A percentile compares a stretch with the other conserved stretches of the same genome.
These are phyloP conservation scores for Dermochelys coriacea DNA, from an alignment of 2,797 vertebrate species.

Conservation along the genomic window DNA sequence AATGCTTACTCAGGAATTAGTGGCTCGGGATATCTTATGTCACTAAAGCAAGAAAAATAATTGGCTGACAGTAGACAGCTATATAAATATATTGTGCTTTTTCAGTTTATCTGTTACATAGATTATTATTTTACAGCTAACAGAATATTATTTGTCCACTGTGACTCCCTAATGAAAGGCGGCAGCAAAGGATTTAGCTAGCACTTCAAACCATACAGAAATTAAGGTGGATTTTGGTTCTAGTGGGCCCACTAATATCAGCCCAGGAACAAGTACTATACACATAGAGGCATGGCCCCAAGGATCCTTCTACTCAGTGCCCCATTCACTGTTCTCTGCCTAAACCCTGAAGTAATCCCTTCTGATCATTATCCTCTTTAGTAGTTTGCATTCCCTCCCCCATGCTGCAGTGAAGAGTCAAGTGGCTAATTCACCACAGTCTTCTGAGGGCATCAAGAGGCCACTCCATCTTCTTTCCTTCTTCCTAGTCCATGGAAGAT, in stretches of 20 bases:
- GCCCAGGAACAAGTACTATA: neutral
- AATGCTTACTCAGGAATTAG: neutral
- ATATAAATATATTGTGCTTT: neutral
- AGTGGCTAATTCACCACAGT: neutral
- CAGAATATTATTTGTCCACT: neutral
- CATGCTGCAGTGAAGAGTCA: neutral
- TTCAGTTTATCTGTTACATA: conserved; percentile 17
- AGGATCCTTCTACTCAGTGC: neutral
- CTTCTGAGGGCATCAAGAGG: neutral
- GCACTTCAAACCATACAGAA: neutral
- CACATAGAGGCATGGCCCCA: neutral
- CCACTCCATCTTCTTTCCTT: neutral
- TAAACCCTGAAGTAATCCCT: neutral
- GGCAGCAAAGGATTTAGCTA: neutral
- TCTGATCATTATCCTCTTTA: neutral
- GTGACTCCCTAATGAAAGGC: neutral
- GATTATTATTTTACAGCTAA: conserved; percentile 1
- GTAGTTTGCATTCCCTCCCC: neutral
- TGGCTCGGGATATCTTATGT: neutral
- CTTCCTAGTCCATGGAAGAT: too few species aligned
- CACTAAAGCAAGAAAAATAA: neutral
- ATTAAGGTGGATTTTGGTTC: conserved; percentile 11
- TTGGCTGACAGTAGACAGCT: too few species aligned
- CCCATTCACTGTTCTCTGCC: neutral
- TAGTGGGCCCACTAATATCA: neutral